Evolutionary conservation across 1,140 invertebrate species (phyloP).

Genomic region (Diachasma alloeum): DNA sequence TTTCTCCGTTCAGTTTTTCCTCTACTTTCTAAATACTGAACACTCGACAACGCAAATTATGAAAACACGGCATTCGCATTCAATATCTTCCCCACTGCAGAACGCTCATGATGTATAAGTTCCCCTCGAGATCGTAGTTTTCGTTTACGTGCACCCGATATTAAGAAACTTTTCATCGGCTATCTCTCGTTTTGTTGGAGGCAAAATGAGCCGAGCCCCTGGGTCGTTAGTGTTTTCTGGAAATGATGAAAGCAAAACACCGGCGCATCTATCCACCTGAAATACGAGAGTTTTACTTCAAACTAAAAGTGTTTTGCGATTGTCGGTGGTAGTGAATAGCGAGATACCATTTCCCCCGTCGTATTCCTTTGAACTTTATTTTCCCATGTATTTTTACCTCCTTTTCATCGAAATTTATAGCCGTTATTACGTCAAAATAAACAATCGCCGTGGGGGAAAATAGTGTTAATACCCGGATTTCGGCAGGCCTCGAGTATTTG

Average conservation of each 20-base stretch:
- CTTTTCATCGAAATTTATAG: background rate
- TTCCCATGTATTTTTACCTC: background rate
- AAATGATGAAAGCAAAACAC: constrained; percentile 9
- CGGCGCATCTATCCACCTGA: background rate
- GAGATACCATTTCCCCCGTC: background rate
- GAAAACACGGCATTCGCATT: background rate
- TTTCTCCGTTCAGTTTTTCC: background rate
- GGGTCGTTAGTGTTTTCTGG: constrained; percentile 9
- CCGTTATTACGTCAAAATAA: background rate
- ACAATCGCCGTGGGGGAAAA: background rate
- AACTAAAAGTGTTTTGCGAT: constrained; percentile 3
- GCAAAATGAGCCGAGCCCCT: background rate
- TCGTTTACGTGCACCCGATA: constrained; percentile 42
- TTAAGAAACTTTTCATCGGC: constrained; percentile 59
- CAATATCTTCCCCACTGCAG: background rate
- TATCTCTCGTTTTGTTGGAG: constrained; percentile 24
- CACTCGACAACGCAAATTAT: background rate
- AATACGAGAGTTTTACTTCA: constrained; percentile 7
- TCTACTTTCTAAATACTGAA: background rate
- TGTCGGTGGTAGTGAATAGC: background rate
- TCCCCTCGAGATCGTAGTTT: constrained; percentile 14
- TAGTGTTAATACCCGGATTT: background rate
- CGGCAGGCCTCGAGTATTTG: background rate
- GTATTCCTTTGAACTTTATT: background rate
- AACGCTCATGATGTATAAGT: background rate